phyloP scores from a whole-genome alignment of 2,888 invertebrate genomes.

The Crocallis elinguaria region DNA sequence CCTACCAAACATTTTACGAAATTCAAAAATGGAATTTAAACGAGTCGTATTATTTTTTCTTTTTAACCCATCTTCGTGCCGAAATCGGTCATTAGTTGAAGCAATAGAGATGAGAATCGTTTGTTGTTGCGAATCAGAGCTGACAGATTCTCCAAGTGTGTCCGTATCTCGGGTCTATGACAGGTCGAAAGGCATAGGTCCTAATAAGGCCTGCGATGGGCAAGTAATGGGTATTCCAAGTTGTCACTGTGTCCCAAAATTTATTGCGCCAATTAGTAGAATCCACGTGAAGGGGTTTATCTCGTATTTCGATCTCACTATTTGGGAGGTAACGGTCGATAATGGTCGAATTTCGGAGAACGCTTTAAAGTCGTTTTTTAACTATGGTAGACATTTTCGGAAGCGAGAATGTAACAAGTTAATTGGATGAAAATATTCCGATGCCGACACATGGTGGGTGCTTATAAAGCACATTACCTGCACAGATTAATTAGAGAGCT shows the following conservation, averaged over 20 bases:
- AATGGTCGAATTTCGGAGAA: conserved; percentile 80
- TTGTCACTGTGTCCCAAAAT: conserved; percentile 73
- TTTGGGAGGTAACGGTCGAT: conserved; percentile 82
- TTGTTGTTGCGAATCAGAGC: conserved; percentile 47
- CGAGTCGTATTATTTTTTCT: conserved; percentile 72
- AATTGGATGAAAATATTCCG: conserved; percentile 78
- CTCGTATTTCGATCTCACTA: conserved; percentile 70
- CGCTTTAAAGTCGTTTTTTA: conserved; percentile 46
- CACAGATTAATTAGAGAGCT: conserved; percentile 71
- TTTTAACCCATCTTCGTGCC: conserved; percentile 56
- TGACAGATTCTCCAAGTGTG: conserved; percentile 62
- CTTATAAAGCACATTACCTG: conserved; percentile 63
- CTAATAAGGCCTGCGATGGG: conserved; percentile 64
- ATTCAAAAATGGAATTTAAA: conserved; percentile 76
- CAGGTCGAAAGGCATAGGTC: conserved; percentile 49
- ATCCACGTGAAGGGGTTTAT: conserved; percentile 78
- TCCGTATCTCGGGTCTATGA: conserved; percentile 49
- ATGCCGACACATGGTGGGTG: conserved; percentile 62
- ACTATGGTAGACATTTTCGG: conserved; percentile 65
- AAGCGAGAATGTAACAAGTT: conserved; percentile 83
- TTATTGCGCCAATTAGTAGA: conserved; percentile 83
- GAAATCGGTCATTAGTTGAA: conserved; percentile 58
- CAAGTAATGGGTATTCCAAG: conserved; percentile 61
- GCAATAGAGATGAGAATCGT: conserved; percentile 63
- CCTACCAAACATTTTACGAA: conserved; percentile 50